Conservation (phyloP, 2,113 vertebrate species). For the Muntiacus reevesi region DNA sequence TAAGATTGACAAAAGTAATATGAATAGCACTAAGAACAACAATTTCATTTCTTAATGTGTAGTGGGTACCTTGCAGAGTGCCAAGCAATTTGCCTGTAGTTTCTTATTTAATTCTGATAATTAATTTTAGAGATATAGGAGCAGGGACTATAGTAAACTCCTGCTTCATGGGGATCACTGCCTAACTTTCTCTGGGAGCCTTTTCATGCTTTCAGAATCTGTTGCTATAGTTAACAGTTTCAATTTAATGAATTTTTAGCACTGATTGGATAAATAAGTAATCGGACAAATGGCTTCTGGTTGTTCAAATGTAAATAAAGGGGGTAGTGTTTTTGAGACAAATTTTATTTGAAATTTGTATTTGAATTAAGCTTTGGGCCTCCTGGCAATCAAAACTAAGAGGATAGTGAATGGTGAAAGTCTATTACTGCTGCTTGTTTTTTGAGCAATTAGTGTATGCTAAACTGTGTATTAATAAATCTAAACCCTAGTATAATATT, state of each 20-base stretch:
- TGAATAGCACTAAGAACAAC: background rate
- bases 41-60: background rate
- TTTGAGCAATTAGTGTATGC: background rate
- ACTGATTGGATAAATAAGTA: background rate
- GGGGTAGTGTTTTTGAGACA: background rate
- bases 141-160: background rate
- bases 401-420: background rate
- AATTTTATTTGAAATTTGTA: background rate
- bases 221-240: background rate
- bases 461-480: background rate
- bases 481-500: background rate
- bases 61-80: background rate
- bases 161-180: background rate
- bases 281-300: background rate
- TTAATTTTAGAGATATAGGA: background rate
- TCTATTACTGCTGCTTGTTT: background rate
- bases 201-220: background rate
- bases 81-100: background rate
- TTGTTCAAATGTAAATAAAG: background rate
- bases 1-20: background rate
- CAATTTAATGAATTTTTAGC: background rate
- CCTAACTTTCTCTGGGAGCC: background rate
- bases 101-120: background rate
- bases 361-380: background rate
- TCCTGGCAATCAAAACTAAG: background rate